Evolutionary conservation across 2,888 invertebrate species (phyloP).

Genomic region (Agrilus mali): DNA sequence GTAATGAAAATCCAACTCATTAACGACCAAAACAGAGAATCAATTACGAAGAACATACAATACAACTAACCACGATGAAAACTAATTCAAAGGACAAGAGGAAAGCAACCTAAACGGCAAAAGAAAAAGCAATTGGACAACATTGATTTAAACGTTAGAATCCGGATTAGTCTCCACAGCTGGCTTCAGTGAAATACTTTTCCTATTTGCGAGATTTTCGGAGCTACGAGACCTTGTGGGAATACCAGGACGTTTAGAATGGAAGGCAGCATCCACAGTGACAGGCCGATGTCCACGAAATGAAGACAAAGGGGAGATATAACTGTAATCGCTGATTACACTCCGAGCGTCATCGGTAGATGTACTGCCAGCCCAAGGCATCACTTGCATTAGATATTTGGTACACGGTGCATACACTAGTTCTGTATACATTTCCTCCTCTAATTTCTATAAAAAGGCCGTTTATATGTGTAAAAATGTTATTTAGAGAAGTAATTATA

Average conservation of each 20-base stretch:
- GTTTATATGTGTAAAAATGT: conserved; percentile 8
- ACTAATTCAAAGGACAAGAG: conserved; percentile 3
- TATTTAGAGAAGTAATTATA: conserved; percentile 1
- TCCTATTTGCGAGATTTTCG: too few relatives aligned
- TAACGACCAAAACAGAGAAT: conserved; percentile 2
- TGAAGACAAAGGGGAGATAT: too few relatives aligned
- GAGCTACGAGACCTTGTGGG: too few relatives aligned
- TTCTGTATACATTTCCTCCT: conserved; percentile 36
- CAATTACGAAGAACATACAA: background rate
- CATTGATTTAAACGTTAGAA: conserved; percentile 20
- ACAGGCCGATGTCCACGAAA: too few relatives aligned
- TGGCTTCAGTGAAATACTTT: background rate
- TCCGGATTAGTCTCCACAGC: conserved; percentile 16
- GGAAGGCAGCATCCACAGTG: too few relatives aligned
- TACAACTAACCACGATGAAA: conserved; percentile 1
- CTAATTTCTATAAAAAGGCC: conserved; percentile 39
- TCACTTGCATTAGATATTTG: conserved; percentile 11
- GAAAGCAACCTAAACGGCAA: background rate
- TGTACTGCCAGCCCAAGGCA: too few relatives aligned
- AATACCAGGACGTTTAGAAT: too few relatives aligned
- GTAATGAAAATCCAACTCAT: too few relatives aligned
- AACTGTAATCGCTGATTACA: too few relatives aligned
- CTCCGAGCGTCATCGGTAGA: too few relatives aligned
- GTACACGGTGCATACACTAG: conserved; percentile 34
- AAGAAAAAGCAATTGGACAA: conserved; percentile 9